Base-by-base conservation (phyloP, 1,140 invertebrate species). In the Papilio dardanus region DNA sequence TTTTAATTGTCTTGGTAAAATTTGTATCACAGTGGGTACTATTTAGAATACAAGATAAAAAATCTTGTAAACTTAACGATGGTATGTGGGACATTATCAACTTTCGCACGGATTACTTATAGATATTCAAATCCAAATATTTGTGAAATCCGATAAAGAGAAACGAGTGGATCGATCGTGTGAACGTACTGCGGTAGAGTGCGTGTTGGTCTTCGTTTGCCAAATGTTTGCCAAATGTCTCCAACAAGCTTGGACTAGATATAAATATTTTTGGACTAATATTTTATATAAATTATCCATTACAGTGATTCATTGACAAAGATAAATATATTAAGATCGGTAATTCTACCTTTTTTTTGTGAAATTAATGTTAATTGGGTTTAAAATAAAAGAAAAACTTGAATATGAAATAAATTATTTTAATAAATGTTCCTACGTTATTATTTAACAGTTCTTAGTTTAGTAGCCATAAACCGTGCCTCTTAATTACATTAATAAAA, bases 81-180 rank as follows among this genome's bases (percentile, higher is more conserved):
- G 19, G 54, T 62, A 16, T 62, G 12, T 62, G 54, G 54, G 54
- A 28, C 54, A 62, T 24, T 62, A 28, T 62, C 54, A 28, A 5
- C 24, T 14, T 28, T 28, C 54, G 54, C 54, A 62, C 54, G 54
- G 24, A 62, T 62, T 62, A 46, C 42, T 46, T n/a, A n/a, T 16
- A 62, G 46, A 6, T 50, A 50, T 50, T 19, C 54, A 14, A 28
- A 62, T 62, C 54, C 54, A 28, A 62, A 62, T 62, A 24, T 62
- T 62, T 62, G 54, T 28, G 54, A 62, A 62, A 62, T 28, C 54
- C 24, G 54, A 62, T 62, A 62, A 62, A 28, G 54, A 54, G 10
- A 2, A 8, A 14, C 54, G 28, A 5, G 54, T 62, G 54, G 24
- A 62, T 62, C 24, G 54, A 62, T 62, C 54, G 54, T 62, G 54